Conservation (phyloP, 2,888 invertebrate genomes). For the Pimpla rufipes region DNA sequence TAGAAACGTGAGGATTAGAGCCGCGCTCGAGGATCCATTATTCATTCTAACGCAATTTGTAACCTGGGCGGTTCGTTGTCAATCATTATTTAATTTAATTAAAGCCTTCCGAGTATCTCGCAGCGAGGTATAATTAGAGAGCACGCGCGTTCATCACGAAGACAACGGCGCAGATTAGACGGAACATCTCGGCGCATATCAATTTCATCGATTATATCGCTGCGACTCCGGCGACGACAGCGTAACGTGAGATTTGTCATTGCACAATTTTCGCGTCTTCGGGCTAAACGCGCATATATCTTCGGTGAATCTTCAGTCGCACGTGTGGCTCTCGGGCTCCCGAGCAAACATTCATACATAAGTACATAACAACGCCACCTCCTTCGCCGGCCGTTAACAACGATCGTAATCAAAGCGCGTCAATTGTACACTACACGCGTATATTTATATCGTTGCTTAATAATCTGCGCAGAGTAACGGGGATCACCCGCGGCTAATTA, state of each 20-base stretch:
- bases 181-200: neutral
- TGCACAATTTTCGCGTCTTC: slow-evolving; percentile 14
- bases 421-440: neutral
- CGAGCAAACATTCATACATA: slow-evolving; percentile 7
- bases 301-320: slow-evolving; percentile 1
- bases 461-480: neutral
- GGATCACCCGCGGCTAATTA: neutral
- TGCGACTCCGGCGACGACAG: neutral
- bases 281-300: neutral
- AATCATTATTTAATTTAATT: neutral
- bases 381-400: neutral
- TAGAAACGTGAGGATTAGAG: neutral
- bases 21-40: neutral
- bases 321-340: neutral
- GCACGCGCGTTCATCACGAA: neutral
- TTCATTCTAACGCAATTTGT: neutral
- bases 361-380: neutral
- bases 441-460: slow-evolving; percentile 3
- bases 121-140: neutral
- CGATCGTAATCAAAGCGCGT: slow-evolving; percentile 1
- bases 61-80: neutral
- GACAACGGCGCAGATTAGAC: neutral
- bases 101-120: neutral
- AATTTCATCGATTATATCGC: slow-evolving; percentile 12
- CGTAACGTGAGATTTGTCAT: neutral